phyloP scores from a whole-genome alignment of 2,797 vertebrate species.

The Eurystomus glaucurus region DNA sequence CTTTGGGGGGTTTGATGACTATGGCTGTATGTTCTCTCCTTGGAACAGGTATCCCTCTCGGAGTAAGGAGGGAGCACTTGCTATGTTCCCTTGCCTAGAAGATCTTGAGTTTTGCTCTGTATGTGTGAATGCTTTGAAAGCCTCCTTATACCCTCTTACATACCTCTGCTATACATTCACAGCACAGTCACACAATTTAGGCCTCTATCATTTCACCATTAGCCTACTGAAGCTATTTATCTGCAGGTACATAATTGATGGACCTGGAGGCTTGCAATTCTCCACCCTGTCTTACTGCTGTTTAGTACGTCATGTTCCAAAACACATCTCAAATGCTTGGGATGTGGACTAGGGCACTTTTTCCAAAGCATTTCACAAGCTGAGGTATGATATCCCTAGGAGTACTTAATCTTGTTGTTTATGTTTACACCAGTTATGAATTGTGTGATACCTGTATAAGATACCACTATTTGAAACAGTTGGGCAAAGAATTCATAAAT shows the following conservation, averaged over 20 bases:
- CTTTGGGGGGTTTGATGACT: neutral
- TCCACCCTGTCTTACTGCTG: constrained; percentile 1
- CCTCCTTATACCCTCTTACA: neutral
- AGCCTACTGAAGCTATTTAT: constrained; percentile 8
- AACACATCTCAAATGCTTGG: neutral
- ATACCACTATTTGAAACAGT: neutral
- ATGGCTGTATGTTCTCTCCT: neutral
- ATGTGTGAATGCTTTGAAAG: neutral
- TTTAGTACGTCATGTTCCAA: neutral
- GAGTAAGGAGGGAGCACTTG: neutral
- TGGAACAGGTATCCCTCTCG: neutral
- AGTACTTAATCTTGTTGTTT: neutral
- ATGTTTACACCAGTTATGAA: neutral
- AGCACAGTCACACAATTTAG: neutral
- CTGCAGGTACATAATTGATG: neutral
- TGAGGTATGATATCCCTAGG: neutral
- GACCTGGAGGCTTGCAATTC: constrained; percentile 3
- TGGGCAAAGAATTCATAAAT: neutral
- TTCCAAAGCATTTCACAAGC: neutral
- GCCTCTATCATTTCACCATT: neutral
- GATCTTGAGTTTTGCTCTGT: neutral
- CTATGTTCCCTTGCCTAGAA: neutral
- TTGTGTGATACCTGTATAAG: neutral
- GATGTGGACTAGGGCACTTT: neutral
- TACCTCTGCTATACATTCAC: neutral